phyloP scores from a whole-genome alignment of 2,888 invertebrate genomes.

The Limnephilus auricula region DNA sequence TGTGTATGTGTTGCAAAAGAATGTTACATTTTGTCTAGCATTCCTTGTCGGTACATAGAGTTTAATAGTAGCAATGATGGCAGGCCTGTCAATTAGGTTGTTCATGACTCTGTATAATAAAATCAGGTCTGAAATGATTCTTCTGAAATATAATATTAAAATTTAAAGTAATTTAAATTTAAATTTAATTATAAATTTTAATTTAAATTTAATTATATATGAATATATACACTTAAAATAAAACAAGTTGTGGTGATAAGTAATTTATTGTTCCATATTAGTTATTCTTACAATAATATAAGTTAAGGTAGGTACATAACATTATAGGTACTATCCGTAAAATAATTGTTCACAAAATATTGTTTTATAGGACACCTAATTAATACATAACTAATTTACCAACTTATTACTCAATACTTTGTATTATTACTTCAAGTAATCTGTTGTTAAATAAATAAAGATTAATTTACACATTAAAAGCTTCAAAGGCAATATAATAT shows the following conservation, averaged over 20 bases:
- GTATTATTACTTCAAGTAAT: not conserved
- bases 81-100: too few relatives aligned
- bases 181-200: too few relatives aligned
- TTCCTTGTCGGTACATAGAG: too few relatives aligned
- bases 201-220: too few relatives aligned
- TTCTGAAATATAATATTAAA: too few relatives aligned
- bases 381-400: not conserved
- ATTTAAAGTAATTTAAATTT: too few relatives aligned
- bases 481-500: conserved; percentile 60
- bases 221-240: not conserved
- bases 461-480: conserved; percentile 43
- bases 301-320: not conserved
- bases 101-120: too few relatives aligned
- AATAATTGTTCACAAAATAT: conserved; percentile 65
- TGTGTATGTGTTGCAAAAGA: too few relatives aligned
- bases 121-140: too few relatives aligned
- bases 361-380: conserved; percentile 55
- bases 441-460: not conserved
- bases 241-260: conserved; percentile 48
- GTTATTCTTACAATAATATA: conserved; percentile 38
- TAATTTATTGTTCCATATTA: conserved; percentile 60
- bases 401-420: not conserved
- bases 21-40: too few relatives aligned
- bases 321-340: conserved; percentile 43
- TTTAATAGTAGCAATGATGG: too few relatives aligned